A percentile compares a stretch with the other conserved stretches of the same genome.
Conservation (phyloP, 2,797 vertebrate genomes). For the Acipenser transmontanus region DNA sequence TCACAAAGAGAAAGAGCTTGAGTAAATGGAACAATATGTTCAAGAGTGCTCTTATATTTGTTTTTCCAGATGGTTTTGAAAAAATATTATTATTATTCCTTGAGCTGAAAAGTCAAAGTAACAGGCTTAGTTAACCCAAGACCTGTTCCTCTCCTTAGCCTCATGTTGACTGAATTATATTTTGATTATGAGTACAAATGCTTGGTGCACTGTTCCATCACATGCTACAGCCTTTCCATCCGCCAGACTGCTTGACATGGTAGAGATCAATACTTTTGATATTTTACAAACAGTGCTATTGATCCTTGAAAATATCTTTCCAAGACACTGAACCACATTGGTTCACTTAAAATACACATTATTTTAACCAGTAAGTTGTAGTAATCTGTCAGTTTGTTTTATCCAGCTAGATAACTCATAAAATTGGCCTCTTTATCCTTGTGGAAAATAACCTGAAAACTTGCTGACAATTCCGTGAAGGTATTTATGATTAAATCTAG, state of each 20-base stretch:
- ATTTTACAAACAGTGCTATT: conserved; percentile 57
- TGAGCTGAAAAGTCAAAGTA: too few species aligned
- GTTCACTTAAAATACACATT: conserved; percentile 31
- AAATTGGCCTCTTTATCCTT: conserved; percentile 24
- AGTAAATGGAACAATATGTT: neutral
- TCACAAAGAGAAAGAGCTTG: neutral
- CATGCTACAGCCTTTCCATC: conserved; percentile 33
- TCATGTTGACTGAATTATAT: neutral
- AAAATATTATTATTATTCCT: neutral
- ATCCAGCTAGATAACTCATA: conserved; percentile 33
- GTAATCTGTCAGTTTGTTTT: conserved; percentile 20
- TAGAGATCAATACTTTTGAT: conserved; percentile 64
- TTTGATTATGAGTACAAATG: conserved; percentile 27
- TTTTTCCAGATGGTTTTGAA: neutral
- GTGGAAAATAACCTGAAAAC: too few species aligned
- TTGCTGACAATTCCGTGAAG: too few species aligned
- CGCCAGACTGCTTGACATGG: conserved; percentile 50
- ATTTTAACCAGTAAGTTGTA: conserved; percentile 25
- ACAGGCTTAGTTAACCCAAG: too few species aligned
- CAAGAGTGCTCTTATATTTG: neutral
- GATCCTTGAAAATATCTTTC: conserved; percentile 41
- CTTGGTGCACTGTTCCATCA: conserved; percentile 51
- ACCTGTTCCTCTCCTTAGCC: neutral
- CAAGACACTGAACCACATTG: conserved; percentile 33
- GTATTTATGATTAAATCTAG: too few species aligned